Conservation (phyloP, 2,113 vertebrate species). For the Malurus melanocephalus region DNA sequence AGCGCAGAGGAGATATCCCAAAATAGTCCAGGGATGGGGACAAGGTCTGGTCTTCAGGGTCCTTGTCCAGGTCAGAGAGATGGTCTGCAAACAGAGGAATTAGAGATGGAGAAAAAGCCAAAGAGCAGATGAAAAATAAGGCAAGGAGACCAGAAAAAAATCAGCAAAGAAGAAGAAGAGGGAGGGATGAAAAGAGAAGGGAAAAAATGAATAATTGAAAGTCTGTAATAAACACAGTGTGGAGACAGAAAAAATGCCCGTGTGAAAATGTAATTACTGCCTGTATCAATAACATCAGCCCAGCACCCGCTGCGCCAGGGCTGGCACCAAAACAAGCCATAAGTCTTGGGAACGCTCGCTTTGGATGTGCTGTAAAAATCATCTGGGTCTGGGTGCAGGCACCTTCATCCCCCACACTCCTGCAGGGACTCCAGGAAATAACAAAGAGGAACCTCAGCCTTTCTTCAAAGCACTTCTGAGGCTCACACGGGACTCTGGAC, state of each 20-base stretch:
- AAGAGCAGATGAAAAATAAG: slow-evolving; percentile 18
- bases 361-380: not conserved
- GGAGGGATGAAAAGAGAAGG: not conserved
- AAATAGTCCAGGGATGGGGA: not conserved
- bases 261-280: slow-evolving; percentile 50
- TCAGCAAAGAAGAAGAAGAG: not conserved
- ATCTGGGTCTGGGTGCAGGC: not conserved
- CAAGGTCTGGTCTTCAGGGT: not conserved
- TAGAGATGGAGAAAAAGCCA: not conserved
- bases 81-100: not conserved
- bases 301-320: not conserved
- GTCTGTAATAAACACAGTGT: slow-evolving; percentile 20
- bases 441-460: not conserved
- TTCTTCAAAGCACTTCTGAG: not conserved
- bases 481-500: not conserved
- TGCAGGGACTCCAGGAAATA: not conserved
- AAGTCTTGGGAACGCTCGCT: not conserved
- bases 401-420: not conserved
- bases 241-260: slow-evolving; percentile 6
- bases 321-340: slow-evolving; percentile 21
- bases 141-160: not conserved
- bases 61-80: not conserved
- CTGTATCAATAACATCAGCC: slow-evolving; percentile 43
- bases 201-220: slow-evolving; percentile 31
- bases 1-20: not conserved